Conservation (phyloP, 2,888 invertebrate species). For the Euzophera pinguis region DNA sequence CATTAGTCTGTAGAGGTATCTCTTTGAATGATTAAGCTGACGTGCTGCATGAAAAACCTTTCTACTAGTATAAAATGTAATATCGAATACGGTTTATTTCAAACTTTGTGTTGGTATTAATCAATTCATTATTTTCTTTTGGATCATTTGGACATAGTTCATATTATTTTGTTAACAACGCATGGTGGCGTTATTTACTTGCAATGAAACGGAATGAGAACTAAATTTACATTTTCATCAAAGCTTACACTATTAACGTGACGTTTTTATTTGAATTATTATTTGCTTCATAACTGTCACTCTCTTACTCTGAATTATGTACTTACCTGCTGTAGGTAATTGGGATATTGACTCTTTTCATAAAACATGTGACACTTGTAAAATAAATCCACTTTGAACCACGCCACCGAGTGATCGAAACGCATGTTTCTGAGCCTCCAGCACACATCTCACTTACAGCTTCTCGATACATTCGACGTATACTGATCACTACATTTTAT, state of each 20-base stretch:
- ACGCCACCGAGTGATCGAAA: constrained; percentile 80
- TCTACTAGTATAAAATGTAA: constrained; percentile 29
- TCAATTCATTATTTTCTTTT: constrained; percentile 25
- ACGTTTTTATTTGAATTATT: constrained; percentile 24
- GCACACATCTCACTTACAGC: constrained; percentile 78
- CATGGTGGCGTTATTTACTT: constrained; percentile 45
- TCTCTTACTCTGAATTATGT: constrained; percentile 31
- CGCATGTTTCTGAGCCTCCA: constrained; percentile 78
- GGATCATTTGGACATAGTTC: constrained; percentile 17
- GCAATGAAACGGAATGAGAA: constrained; percentile 7
- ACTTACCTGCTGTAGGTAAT: constrained; percentile 42
- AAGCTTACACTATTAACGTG: constrained; percentile 27
- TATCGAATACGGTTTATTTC: constrained; percentile 26
- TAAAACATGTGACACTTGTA: constrained; percentile 70
- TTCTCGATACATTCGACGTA: constrained; percentile 73
- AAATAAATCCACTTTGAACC: constrained; percentile 69
- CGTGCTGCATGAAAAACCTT: constrained; percentile 61
- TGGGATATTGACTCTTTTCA: constrained; percentile 55
- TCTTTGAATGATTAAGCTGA: constrained; percentile 59
- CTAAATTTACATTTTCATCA: constrained; percentile 14
- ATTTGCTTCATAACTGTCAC: constrained; percentile 36
- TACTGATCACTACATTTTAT: constrained; percentile 60
- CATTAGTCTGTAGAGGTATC: constrained; percentile 67
- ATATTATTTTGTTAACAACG: constrained; percentile 26
- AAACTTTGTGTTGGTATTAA: constrained; percentile 32